phyloP scores from a whole-genome alignment of 2,888 invertebrate species.

The Julus scanicus region DNA sequence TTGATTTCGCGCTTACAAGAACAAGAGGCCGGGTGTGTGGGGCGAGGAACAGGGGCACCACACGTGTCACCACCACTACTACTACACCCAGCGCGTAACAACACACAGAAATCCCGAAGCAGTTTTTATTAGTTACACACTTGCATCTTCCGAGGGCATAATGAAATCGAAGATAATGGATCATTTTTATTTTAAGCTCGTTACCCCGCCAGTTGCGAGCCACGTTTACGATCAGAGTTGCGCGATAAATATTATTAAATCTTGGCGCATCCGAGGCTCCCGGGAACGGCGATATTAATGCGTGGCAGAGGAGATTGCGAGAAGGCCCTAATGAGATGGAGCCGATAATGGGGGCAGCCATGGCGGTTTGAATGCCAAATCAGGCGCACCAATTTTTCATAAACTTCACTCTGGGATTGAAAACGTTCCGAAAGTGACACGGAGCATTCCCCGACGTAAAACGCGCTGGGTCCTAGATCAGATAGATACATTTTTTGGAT shows the following conservation, averaged over 20 bases:
- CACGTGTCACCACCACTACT: slow-evolving; percentile 11
- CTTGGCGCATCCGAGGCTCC: slow-evolving; percentile 16
- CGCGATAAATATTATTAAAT: slow-evolving; percentile 24
- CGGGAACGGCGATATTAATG: background rate
- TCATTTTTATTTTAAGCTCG: slow-evolving; percentile 39
- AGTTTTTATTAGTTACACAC: background rate
- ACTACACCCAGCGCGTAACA: background rate
- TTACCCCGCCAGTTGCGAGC: slow-evolving; percentile 9
- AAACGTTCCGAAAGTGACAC: too few species aligned
- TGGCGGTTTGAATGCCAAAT: background rate
- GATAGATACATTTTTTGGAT: too few species aligned
- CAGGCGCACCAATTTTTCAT: background rate
- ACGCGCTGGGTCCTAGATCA: too few species aligned
- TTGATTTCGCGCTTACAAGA: background rate
- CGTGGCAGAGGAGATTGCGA: background rate
- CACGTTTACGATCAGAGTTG: slow-evolving; percentile 5
- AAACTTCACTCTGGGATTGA: too few species aligned
- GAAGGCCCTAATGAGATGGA: background rate
- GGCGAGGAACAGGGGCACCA: background rate
- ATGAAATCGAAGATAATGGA: slow-evolving; percentile 39
- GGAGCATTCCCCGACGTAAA: too few species aligned
- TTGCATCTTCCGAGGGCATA: background rate
- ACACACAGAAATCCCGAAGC: background rate
- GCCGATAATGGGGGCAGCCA: slow-evolving; percentile 25
- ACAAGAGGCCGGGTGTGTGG: background rate